Percentiles rank a stretch among this genome's conserved stretches.
phyloP scores from a whole-genome alignment of 2,797 vertebrate genomes.

The Danio albolineatus region DNA sequence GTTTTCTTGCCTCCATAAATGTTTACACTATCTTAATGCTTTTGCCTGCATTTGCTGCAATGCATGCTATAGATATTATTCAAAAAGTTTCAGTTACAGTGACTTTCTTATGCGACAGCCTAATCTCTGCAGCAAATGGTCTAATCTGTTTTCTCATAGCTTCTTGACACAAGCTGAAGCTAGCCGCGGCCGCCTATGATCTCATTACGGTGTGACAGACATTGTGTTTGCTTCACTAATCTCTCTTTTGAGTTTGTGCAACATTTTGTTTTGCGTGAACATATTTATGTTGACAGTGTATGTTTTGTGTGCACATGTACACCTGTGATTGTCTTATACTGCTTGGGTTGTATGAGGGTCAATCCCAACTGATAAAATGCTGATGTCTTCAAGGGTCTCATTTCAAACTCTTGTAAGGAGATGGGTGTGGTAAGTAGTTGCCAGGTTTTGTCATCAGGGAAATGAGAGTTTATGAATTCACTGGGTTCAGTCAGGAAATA shows the following conservation, averaged over 20 bases:
- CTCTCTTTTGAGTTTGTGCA: slow-evolving; percentile 7
- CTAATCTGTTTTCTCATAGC: slow-evolving; percentile 53
- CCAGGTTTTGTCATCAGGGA: slow-evolving; percentile 82
- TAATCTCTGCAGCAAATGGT: slow-evolving; percentile 59
- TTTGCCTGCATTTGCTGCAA: slow-evolving; percentile 43
- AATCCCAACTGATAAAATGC: slow-evolving; percentile 82
- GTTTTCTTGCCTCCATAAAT: slow-evolving; percentile 30
- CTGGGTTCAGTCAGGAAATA: slow-evolving; percentile 85
- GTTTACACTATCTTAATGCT: slow-evolving; percentile 43
- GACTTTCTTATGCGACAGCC: slow-evolving; percentile 48
- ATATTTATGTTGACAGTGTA: neutral
- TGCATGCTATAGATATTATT: slow-evolving; percentile 45
- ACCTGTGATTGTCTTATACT: slow-evolving; percentile 80
- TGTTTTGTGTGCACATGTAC: slow-evolving; percentile 20
- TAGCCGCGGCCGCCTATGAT: slow-evolving; percentile 40
- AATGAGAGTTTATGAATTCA: slow-evolving; percentile 81
- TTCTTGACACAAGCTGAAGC: slow-evolving; percentile 27
- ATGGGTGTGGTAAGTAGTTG: slow-evolving; percentile 79
- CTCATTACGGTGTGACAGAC: slow-evolving; percentile 19
- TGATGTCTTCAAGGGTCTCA: slow-evolving; percentile 82
- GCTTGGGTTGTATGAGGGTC: slow-evolving; percentile 76
- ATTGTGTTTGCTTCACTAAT: slow-evolving; percentile 37
- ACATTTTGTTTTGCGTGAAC: slow-evolving; percentile 2
- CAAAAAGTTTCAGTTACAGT: slow-evolving; percentile 57
- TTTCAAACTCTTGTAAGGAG: slow-evolving; percentile 77